Base-by-base conservation (phyloP, 2,888 invertebrate species). In the Dromius quadrimaculatus region DNA sequence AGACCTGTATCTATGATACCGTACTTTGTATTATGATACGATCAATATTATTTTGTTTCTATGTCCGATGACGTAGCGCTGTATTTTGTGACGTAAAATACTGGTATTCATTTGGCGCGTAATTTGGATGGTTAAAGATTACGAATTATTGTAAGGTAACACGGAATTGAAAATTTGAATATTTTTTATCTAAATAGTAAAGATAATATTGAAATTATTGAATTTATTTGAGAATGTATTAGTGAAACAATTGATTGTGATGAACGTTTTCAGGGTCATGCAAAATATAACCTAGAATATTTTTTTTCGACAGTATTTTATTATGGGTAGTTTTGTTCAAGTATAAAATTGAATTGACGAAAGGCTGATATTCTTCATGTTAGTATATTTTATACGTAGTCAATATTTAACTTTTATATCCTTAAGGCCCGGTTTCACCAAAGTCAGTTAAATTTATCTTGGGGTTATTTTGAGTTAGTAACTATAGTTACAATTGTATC, bases 11-110 rank as follows among this genome's bases (percentile, higher is more conserved):
- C 50, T 28, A 28, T 28, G 23, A 8, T 54, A 8, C 13, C 28
- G 50, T 9, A 54, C 50, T 54, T 54, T 54, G 32, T 54, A 54
- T 54, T 28, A 54, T 54, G n/a, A n/a, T n/a, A n/a, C n/a, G n/a
- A n/a, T 28, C 50, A 54, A 54, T 54, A 15, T 54, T 23, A 28
- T 28, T 54, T 54, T 54, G 50, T 54, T 54, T 54, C 50, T 54
- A 23, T 54, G 47, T 47, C 20, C 23, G 15, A 54, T 54, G 50
- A 54, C 50, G 50, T 54, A 23, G 19, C 22, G 9, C 22, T 6
- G 22, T 45, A 54, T 54, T 54, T 54, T 54, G 50, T 54, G n/a
- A n/a, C n/a, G n/a, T n/a, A n/a, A n/a, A n/a, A n/a, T n/a, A n/a
- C n/a, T n/a, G n/a, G 50, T 54, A 28, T 54, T 54, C 15, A 28